Evolutionary conservation across 2,113 vertebrate species (phyloP), one percentile per base, ranked within the genome.

Genomic region (Antigone vipio): DNA sequence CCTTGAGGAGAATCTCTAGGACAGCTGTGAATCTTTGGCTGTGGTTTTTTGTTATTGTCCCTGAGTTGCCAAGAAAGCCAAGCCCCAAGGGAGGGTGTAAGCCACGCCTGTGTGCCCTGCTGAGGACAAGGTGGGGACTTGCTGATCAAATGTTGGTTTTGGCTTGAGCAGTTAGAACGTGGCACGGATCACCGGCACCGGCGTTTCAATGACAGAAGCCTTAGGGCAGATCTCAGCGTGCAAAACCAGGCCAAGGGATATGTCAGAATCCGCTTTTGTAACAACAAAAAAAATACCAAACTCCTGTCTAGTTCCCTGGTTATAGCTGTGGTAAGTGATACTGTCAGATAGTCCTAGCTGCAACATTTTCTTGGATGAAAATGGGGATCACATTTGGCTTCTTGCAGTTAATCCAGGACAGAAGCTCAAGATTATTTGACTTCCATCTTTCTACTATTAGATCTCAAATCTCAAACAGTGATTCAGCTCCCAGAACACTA

Each of bases 401-500:
- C 49, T 69, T 83, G 40, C 22, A 60, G 24, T 53, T 68, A 69
- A 88, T 90, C 68, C 16, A 26, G 44, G 60, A 44, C 0, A 11
- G 64, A 71, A 89, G 12, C 4, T 86, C 30, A 72, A 56, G 26
- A 59, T 71, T 93, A 81, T 86, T 85, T 96, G 27, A 47, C 34
- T 77, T 81, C 38, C 16, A n/a, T 71, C 1, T 73, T 67, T 85
- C 62, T 67, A 32, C 60, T 86, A 24, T 86, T 63, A 80, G 52
- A 85, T 80, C 16, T 9, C 13, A 81, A 87, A 77, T 58, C 56
- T 72, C 2, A 9, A 77, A 73, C 12, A 67, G 60, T 42, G 60
- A 71, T 81, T 95, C 72, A 89, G 64, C 80, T 93, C 78, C 63
- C 71, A 83, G 78, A 73, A 62, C 81, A 34, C 38, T 50, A 30